A percentile compares a stretch with the other conserved stretches of the same genome.
These are phyloP conservation scores for Brachyptera putata DNA, from an alignment of 2,888 invertebrate genomes.

Conservation along the genomic window DNA sequence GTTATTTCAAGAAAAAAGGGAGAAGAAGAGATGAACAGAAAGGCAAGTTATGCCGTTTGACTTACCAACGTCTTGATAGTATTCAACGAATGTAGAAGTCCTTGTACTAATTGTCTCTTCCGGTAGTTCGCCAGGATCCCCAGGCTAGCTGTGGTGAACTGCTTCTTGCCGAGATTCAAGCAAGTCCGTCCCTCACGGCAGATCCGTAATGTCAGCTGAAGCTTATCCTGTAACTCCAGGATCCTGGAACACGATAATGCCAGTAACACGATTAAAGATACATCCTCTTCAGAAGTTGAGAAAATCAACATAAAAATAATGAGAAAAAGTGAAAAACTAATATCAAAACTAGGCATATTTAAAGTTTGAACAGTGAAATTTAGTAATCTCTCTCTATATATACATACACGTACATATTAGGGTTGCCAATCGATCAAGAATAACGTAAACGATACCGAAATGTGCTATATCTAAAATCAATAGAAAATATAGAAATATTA, in stretches of 20 bases:
- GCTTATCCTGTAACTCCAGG: constrained; percentile 63
- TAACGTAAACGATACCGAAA: too few species aligned
- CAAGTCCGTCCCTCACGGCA: constrained; percentile 69
- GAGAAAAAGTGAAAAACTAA: too few species aligned
- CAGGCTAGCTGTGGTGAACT: constrained; percentile 80
- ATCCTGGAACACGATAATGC: constrained; percentile 52
- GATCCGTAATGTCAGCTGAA: constrained; percentile 63
- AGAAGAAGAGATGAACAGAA: not conserved
- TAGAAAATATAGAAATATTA: too few species aligned
- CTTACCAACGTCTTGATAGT: constrained; percentile 74
- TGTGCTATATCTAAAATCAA: too few species aligned
- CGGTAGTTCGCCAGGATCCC: constrained; percentile 88
- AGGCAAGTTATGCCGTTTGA: constrained; percentile 24
- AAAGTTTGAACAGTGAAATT: not conserved
- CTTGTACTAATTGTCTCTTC: constrained; percentile 77
- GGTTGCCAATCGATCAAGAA: too few species aligned
- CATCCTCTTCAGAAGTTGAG: too few species aligned
- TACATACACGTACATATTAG: too few species aligned
- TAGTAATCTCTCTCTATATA: too few species aligned
- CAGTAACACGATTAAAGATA: not conserved
- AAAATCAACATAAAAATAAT: too few species aligned
- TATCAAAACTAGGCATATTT: not conserved
- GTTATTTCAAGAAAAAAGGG: too few species aligned
- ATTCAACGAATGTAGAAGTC: constrained; percentile 71
- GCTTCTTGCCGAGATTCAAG: constrained; percentile 69